These are phyloP conservation scores for Lophotis ruficrista DNA, from an alignment of 2,113 vertebrate species.

Conservation along the genomic window DNA sequence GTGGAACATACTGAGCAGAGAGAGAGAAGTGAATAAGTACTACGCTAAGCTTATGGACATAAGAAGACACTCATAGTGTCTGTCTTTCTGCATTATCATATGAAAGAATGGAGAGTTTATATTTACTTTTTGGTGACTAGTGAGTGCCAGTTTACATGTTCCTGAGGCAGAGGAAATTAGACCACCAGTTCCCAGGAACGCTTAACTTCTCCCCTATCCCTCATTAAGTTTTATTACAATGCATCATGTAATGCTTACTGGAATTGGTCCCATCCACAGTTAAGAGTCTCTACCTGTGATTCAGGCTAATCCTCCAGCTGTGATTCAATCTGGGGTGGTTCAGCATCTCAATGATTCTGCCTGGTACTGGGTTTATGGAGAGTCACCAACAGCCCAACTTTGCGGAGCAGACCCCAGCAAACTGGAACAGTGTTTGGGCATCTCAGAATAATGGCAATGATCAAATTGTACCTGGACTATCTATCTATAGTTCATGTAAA, in stretches of 20 bases:
- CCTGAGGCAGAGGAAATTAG: neutral
- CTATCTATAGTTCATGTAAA: neutral
- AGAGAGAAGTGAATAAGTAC: neutral
- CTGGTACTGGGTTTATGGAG: neutral
- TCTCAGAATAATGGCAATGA: neutral
- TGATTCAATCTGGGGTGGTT: neutral
- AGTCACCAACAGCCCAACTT: neutral
- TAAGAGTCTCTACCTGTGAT: neutral
- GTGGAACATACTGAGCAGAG: neutral
- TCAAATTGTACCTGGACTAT: neutral
- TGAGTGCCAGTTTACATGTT: neutral
- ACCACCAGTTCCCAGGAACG: neutral
- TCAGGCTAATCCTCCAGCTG: neutral
- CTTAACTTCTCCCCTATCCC: neutral
- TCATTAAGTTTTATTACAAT: neutral
- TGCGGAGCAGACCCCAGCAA: neutral
- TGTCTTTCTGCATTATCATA: neutral
- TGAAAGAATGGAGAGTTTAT: neutral
- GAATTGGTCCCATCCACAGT: neutral
- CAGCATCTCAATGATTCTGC: neutral
- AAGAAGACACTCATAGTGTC: neutral
- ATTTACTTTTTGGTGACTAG: neutral
- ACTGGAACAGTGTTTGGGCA: neutral
- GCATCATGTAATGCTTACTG: neutral
- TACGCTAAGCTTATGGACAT: neutral